phyloP scores from a whole-genome alignment of 2,888 invertebrate species.

The Drosophila helvetica region DNA sequence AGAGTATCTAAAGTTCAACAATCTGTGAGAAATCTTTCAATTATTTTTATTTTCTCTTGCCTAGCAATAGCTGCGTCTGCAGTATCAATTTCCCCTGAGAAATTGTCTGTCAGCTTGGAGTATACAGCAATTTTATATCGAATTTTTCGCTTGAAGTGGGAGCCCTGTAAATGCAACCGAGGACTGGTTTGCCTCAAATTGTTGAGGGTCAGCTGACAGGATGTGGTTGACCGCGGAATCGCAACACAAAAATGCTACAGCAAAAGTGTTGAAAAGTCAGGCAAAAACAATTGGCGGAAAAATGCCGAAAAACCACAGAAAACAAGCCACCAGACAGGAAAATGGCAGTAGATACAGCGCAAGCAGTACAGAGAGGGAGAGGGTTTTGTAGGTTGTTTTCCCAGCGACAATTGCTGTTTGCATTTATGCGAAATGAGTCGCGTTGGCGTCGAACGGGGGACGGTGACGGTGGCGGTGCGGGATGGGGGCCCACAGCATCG shows the following conservation, averaged over 20 bases:
- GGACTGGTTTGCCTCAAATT: background rate
- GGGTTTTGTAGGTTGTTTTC: background rate
- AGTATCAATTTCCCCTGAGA: background rate
- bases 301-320: constrained; percentile 42
- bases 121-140: background rate
- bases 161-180: background rate
- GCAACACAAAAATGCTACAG: constrained; percentile 18
- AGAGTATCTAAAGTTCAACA: too few relatives aligned
- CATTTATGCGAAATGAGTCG: constrained; percentile 34
- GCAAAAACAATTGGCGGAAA: constrained; percentile 59
- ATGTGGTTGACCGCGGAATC: constrained; percentile 57
- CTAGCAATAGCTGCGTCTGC: background rate
- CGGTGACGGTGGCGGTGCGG: too few relatives aligned
- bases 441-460: constrained; percentile 2
- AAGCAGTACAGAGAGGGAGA: background rate
- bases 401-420: constrained; percentile 38
- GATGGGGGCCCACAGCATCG: constrained; percentile 32
- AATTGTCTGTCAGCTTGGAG: background rate
- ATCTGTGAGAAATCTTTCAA: background rate
- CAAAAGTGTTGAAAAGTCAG: constrained; percentile 54
- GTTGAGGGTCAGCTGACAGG: constrained; percentile 35
- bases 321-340: constrained; percentile 11
- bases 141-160: constrained; percentile 1
- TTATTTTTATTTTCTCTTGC: background rate
- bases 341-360: constrained; percentile 27